These are phyloP conservation scores for Lampris megalopsis DNA, from an alignment of 2,113 vertebrate genomes.

Conservation along the genomic window DNA sequence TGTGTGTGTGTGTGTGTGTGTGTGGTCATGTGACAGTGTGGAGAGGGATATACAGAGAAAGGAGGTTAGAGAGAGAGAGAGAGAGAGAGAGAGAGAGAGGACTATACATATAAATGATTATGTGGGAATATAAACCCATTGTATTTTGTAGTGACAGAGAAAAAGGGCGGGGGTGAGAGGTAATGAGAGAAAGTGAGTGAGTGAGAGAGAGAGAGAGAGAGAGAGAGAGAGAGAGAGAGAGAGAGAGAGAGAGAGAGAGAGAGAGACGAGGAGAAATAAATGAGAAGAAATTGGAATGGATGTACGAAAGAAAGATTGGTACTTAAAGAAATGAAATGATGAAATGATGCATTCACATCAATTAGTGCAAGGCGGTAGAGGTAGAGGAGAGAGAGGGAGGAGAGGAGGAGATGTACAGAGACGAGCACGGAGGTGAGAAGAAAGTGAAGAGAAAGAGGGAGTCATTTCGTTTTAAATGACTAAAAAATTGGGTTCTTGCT, in stretches of 20 bases:
- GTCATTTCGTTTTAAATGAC: background rate
- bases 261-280: background rate
- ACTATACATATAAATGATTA: constrained; percentile 33
- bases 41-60: background rate
- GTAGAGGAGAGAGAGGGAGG: constrained; percentile 32
- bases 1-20: background rate
- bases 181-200: constrained; percentile 4
- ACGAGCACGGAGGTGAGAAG: constrained; percentile 9
- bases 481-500: too few relatives aligned
- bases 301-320: constrained; percentile 47
- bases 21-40: background rate
- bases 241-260: constrained; percentile 6
- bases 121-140: constrained; percentile 17
- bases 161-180: too few relatives aligned
- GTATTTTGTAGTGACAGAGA: constrained; percentile 10
- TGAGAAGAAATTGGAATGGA: constrained; percentile 36
- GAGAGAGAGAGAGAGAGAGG: constrained; percentile 7
- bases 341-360: constrained; percentile 59
- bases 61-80: background rate
- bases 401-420: background rate
- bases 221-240: background rate
- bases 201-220: constrained; percentile 30
- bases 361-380: constrained; percentile 37
- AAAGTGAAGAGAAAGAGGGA: constrained; percentile 2
- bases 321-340: constrained; percentile 71